Conservation (phyloP, 2,888 invertebrate species). For the Argyra leucocephala region DNA sequence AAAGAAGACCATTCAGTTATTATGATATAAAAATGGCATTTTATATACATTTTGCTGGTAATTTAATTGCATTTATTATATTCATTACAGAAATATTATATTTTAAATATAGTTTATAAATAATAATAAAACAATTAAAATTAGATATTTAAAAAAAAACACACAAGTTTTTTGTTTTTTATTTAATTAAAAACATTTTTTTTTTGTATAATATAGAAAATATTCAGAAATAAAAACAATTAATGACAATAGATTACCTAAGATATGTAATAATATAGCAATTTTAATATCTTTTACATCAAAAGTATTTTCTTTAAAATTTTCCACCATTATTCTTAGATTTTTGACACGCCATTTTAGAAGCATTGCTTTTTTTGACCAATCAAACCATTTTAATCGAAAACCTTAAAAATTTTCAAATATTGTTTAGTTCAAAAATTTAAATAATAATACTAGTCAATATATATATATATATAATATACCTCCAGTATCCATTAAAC, state of each 20-base stretch:
- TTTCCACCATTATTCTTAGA: neutral
- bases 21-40: constrained; percentile 31
- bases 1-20: constrained; percentile 20
- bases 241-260: neutral
- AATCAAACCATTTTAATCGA: neutral
- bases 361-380: neutral
- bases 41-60: constrained; percentile 26
- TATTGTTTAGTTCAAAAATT: neutral
- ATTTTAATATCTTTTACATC: neutral
- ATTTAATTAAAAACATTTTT: too few species aligned
- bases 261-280: neutral
- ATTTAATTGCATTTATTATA: constrained; percentile 9
- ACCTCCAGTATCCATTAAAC: neutral
- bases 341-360: neutral
- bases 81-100: constrained; percentile 12
- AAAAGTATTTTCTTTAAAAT: neutral
- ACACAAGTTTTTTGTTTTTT: too few species aligned
- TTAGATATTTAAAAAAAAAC: too few species aligned
- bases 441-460: too few species aligned
- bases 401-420: neutral
- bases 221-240: neutral
- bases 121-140: too few species aligned
- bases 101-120: neutral
- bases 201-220: neutral
- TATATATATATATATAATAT: neutral